Base-by-base conservation (phyloP, 2,797 vertebrate species). In the Sebastes flavidus region DNA sequence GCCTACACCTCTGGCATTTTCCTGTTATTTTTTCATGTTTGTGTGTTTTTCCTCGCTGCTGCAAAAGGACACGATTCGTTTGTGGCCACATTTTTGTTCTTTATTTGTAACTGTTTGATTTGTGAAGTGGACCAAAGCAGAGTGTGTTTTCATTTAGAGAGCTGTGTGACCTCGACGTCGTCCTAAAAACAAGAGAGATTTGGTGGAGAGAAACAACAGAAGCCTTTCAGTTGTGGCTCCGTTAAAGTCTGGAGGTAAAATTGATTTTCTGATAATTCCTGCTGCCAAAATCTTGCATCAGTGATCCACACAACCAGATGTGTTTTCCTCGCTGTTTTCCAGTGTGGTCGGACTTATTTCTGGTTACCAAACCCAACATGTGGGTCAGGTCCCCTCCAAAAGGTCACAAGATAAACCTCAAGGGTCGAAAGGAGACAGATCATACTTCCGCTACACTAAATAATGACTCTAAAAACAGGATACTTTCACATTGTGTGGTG, bases 51-150 rank as follows among this genome's bases (percentile, higher is more conserved):
- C 32, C 18, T n/a, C 1, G 1, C 11, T 49, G 42, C 12, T 14
- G 27, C 14, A 20, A 14, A 25, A 72, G 67, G 76, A 66, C 20
- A 14, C 6, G 11, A 52, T 65, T 18, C 20, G 71, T 73, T 61
- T 0, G 14, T 8, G 54, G 81, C 32, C 66, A 77, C 29, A 4
- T 78, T 72, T 58, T 58, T 34, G 8, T 54, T 54, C 18, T 27
- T 61, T 69, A 73, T 70, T 18, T 65, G 16, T 12, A 32, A 6
- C 6, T 4, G 30, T 69, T 77, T 58, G 46, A 30, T 80, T 72
- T 77, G 65, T 66, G 70, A 78, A 49, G 18, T 24, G 70, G 82
- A 71, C 38, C 79, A 70, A 11, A 76, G 78, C 66, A 7, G 38
- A 27, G 32, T n/a, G 9, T 11, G 10, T 72, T 30, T 77, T 74